Conservation (phyloP, 2,113 vertebrate genomes). For the Nyctibius bracteatus region DNA sequence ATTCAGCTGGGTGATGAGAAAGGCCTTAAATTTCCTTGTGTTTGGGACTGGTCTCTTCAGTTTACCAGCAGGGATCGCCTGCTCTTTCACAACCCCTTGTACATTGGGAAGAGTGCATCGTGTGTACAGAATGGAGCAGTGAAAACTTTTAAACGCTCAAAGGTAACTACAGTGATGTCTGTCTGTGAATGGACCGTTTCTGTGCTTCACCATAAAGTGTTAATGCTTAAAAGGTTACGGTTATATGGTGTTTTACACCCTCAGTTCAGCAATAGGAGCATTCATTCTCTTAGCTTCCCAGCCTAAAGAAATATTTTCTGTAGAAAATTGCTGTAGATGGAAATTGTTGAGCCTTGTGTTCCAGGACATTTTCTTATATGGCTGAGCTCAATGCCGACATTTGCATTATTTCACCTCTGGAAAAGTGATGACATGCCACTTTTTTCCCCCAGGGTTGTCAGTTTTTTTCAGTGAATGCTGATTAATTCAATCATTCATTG, state of each 20-base stretch:
- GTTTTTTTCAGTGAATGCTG: neutral
- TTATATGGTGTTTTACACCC: neutral
- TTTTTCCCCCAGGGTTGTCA: neutral
- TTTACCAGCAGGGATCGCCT: slow-evolving; percentile 84
- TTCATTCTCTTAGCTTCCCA: neutral
- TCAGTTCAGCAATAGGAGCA: neutral
- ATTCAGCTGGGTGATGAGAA: slow-evolving; percentile 88
- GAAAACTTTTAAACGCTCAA: slow-evolving; percentile 85
- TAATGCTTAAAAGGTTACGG: neutral
- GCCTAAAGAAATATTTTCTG: neutral
- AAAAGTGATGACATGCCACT: neutral
- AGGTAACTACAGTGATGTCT: slow-evolving; percentile 73
- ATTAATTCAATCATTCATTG: neutral
- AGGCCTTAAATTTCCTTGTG: slow-evolving; percentile 85
- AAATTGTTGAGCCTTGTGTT: neutral
- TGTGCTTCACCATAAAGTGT: neutral
- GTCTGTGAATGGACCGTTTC: neutral
- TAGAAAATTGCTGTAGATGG: neutral
- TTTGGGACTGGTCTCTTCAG: slow-evolving; percentile 98
- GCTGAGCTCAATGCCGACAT: neutral
- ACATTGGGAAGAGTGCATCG: slow-evolving; percentile 85
- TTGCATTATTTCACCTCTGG: neutral
- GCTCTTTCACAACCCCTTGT: slow-evolving; percentile 94
- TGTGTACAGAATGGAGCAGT: slow-evolving; percentile 82
- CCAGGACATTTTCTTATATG: neutral